These are phyloP conservation scores for Drosophila neocordata DNA, from an alignment of 1,140 invertebrate genomes.

Conservation along the genomic window DNA sequence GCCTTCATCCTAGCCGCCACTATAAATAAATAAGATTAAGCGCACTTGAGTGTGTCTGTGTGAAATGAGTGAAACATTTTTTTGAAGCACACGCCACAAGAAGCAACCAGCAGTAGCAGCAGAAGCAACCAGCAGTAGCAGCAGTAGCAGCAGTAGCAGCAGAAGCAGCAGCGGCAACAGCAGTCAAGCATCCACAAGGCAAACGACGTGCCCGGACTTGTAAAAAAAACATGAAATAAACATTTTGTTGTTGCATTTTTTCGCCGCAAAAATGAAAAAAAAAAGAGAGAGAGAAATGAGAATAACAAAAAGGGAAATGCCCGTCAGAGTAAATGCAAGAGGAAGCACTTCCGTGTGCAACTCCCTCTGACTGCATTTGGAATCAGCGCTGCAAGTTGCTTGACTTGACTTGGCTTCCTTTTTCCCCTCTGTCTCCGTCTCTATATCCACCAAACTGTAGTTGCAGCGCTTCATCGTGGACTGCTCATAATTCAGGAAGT, in stretches of 20 bases:
- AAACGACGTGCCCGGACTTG: slow-evolving; percentile 68
- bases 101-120: slow-evolving; percentile 8
- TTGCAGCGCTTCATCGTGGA: not conserved
- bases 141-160: slow-evolving; percentile 26
- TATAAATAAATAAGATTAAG: slow-evolving; percentile 81
- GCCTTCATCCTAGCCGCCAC: slow-evolving; percentile 13
- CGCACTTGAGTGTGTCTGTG: slow-evolving; percentile 60
- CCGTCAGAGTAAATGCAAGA: not conserved
- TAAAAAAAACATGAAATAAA: slow-evolving; percentile 73
- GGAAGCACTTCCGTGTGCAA: slow-evolving; percentile 15
- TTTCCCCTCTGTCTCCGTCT: not conserved
- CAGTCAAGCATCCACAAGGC: slow-evolving; percentile 42
- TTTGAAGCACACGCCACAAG: slow-evolving; percentile 29
- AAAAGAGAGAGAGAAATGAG: not conserved
- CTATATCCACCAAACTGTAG: too few species aligned
- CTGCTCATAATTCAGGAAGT: slow-evolving; percentile 78
- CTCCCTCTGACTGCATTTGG: slow-evolving; percentile 52
- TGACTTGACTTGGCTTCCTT: slow-evolving; percentile 45
- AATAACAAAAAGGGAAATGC: not conserved
- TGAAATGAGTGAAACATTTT: slow-evolving; percentile 51
- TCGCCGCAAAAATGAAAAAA: slow-evolving; percentile 19
- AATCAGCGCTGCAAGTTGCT: slow-evolving; percentile 57
- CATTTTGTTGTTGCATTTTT: slow-evolving; percentile 49
- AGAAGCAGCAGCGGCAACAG: slow-evolving; percentile 17
- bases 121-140: slow-evolving; percentile 30